Evolutionary conservation across 2,113 vertebrate genomes (phyloP), one percentile per base, ranked within the genome.

Genomic region (Etheostoma spectabile): DNA sequence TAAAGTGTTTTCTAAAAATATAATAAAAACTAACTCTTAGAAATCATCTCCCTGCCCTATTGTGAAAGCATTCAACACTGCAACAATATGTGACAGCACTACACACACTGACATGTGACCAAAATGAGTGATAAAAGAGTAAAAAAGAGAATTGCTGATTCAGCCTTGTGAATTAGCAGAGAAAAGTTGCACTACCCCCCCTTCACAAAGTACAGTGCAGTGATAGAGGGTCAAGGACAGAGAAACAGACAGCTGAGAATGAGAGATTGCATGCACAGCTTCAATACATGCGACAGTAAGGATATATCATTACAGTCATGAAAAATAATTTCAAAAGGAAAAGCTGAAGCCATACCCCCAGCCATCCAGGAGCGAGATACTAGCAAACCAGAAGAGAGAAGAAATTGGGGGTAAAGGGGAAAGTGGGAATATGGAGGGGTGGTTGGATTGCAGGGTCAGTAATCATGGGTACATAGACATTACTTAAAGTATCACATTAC

Each of bases 361-460:
- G 97, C 96, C 97, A 99, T 99, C 97, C 98, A 99, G 96, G 98
- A 99, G 93, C 96, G 97, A 92, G 97, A 99, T 89, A 98, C 98
- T 99, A 95, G 96, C 97, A 91, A 91, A 96, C 96, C 94, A 95
- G 94, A 94, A 97, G 93, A 97, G 94, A 98, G 95, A 95, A 93
- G 87, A 90, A 60, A 96, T 90, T 95, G 91, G 80, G 73, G 80
- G 90, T 86, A 80, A 87, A 89, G 82, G 81, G 86, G 82, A 76
- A 53, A 89, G 74, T 66, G 86, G 83, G 49, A 69, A 84, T 79
- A 82, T 77, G 87, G 88, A 78, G 60, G 52, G 80, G 74, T 64
- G 87, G 68, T 18, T 84, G 84, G 81, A 67, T 55, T 46, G 79
- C 53, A 60, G 64, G 73, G 77, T 82, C 61, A 89, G 69, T 74